Conservation (phyloP, 2,113 vertebrate species). For the rat (Rattus norvegicus) region GRCr8 NC_086022.1:124287001-124287500, state of each 20-base stretch:
- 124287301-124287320: background rate
- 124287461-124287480: background rate
- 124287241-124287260: background rate
- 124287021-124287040: background rate
- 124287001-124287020: background rate
- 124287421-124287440: background rate
- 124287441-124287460: background rate
- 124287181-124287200: background rate
- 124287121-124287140: background rate
- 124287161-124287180: background rate
- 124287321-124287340: background rate
- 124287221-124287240: background rate
- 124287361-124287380: background rate
- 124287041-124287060: background rate
- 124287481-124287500: background rate
- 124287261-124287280: background rate
- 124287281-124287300: background rate
- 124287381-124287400: accelerated
- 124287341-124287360: too few species aligned
- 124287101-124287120: background rate
- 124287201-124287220: background rate
- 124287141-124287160: slow-evolving; percentile 21
- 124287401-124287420: background rate
- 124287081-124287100: background rate
- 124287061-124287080: background rate